Percentiles rank a stretch among this genome's conserved stretches.
These are phyloP conservation scores for Prosapia bicincta DNA, from an alignment of 2,888 invertebrate species.

Conservation along the genomic window DNA sequence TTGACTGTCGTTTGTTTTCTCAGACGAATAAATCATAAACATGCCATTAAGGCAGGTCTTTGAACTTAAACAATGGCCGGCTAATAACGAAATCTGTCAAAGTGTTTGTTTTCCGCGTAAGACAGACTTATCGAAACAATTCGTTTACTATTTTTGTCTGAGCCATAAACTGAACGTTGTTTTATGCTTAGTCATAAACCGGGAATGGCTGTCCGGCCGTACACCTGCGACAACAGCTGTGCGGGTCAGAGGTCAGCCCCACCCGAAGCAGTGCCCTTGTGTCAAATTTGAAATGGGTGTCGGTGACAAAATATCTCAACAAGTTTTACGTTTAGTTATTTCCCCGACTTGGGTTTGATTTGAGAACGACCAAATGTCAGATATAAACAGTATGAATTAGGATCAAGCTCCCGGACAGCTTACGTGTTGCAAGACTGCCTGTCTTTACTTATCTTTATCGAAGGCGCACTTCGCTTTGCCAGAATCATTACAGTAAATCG, in stretches of 20 bases:
- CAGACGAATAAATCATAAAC: no score
- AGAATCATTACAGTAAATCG: no score
- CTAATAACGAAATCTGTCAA: background rate
- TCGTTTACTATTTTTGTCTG: background rate
- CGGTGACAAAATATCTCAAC: background rate
- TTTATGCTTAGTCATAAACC: background rate
- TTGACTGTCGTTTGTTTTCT: no score
- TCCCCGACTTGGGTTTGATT: no score
- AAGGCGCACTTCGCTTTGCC: no score
- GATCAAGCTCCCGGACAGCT: no score
- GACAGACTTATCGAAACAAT: background rate
- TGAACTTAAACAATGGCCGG: background rate
- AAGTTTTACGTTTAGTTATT: no score
- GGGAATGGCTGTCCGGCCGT: background rate
- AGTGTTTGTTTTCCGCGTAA: background rate
- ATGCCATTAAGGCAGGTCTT: background rate
- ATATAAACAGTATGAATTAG: no score
- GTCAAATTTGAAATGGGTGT: background rate
- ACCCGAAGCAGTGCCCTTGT: background rate
- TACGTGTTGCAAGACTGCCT: no score
- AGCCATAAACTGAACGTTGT: background rate
- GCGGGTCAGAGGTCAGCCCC: background rate
- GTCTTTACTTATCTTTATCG: no score
- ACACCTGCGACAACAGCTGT: background rate
- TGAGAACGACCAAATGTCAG: no score